Evolutionary conservation across 2,888 invertebrate genomes (phyloP), one percentile per base, ranked within the genome.

Genomic region (Melinaea menophilus): DNA sequence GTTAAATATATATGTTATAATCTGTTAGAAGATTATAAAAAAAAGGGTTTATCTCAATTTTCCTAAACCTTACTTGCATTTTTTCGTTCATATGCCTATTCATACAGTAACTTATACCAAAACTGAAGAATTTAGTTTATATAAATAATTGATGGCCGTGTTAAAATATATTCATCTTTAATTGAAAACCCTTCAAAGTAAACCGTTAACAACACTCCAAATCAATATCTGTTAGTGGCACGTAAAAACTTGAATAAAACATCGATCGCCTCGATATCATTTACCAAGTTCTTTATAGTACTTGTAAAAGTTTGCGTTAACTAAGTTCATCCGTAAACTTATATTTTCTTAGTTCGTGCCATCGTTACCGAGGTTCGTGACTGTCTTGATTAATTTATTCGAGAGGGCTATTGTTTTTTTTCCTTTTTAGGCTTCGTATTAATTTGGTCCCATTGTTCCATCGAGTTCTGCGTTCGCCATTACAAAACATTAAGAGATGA

Each of bases 331-430:
- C 74, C 67, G 61, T 63, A 78, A 67, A 80, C 77, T 81, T 84
- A 81, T 81, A 82, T 84, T 81, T 80, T 80, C 72, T 70, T 74
- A 74, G 79, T 80, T 71, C 85, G 84, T 86, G 86, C 80, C 78
- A 78, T 88, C 89, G 79, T 89, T 89, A 88, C 79, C 67, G 71
- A 61, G 72, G 80, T 82, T 84, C 89, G 88, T 90, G 89, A 88
- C 86, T 82, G 69, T 71, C 80, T 79, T 84, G 84, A 88, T 89
- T 88, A 88, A 88, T 88, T 85, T 82, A 82, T 81, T 75, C 71
- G 65, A 72, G 69, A 74, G 71, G 70, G 71, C 76, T 78, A 80
- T 83, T 85, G 82, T 84, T 82, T 81, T 79, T 76, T 72, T 67
- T 66, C 12, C 47, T 74, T 69, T 69, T 65, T 63, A 62, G 61